Percentiles rank a stretch among this genome's conserved stretches.
Conservation (phyloP, 2,113 vertebrate genomes). For the Antidorcas marsupialis region DNA sequence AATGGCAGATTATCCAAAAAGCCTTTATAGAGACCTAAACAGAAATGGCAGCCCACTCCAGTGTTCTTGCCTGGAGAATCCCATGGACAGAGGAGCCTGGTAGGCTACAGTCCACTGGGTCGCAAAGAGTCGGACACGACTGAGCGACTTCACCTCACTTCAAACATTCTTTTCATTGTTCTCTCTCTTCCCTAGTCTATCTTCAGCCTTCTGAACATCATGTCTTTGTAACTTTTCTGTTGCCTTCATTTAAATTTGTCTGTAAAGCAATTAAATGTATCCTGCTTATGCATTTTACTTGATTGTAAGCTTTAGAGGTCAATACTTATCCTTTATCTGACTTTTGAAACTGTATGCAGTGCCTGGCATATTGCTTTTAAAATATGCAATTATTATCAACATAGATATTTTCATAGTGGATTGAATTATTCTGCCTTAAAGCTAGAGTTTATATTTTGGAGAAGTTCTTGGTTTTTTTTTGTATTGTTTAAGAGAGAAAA, state of each 20-base stretch:
- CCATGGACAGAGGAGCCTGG: too few species aligned
- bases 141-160: too few species aligned
- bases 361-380: not conserved
- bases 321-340: not conserved
- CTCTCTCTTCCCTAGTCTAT: not conserved
- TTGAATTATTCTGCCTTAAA: slow-evolving; percentile 34
- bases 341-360: not conserved
- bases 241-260: not conserved
- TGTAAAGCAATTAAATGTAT: not conserved
- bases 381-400: slow-evolving; percentile 3
- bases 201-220: not conserved
- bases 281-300: not conserved
- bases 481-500: slow-evolving; percentile 3
- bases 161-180: not conserved
- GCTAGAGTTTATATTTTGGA: slow-evolving; percentile 16
- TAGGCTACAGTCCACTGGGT: too few species aligned
- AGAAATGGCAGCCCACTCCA: too few species aligned
- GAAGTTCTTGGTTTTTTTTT: slow-evolving; percentile 9
- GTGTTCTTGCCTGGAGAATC: too few species aligned
- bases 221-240: not conserved
- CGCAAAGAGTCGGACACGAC: too few species aligned
- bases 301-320: not conserved
- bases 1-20: not conserved
- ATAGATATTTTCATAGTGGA: not conserved
- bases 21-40: not conserved